A percentile compares a stretch with the other conserved stretches of the same genome.
Evolutionary conservation across 1,140 invertebrate species (phyloP).

Genomic region (Grapholita molesta): DNA sequence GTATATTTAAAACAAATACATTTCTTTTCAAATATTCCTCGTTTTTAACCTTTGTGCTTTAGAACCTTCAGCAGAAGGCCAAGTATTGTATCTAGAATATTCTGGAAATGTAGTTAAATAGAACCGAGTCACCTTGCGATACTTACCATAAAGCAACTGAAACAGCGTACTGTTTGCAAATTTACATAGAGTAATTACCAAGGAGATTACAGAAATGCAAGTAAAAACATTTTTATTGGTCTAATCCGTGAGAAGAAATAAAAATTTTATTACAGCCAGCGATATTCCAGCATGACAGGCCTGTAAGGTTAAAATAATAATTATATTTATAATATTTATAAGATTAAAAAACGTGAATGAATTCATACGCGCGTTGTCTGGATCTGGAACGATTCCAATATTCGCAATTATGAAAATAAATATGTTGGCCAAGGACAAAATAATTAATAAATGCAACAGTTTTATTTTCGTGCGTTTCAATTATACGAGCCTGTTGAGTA

Average conservation of each 20-base stretch:
- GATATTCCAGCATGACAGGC: neutral
- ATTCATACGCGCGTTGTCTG: neutral
- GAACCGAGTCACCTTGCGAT: too few relatives aligned
- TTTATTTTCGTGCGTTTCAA: neutral
- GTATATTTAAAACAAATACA: too few relatives aligned
- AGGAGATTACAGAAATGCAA: too few relatives aligned
- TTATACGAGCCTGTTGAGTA: neutral
- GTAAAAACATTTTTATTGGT: neutral
- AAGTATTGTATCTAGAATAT: too few relatives aligned
- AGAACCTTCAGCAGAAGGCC: too few relatives aligned
- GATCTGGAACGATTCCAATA: constrained; percentile 8
- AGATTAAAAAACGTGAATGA: neutral
- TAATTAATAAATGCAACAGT: neutral
- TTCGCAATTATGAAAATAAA: neutral
- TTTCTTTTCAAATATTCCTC: too few relatives aligned
- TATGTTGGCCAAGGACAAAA: neutral
- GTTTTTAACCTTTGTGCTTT: too few relatives aligned
- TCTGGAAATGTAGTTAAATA: too few relatives aligned
- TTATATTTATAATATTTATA: neutral
- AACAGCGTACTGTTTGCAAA: too few relatives aligned
- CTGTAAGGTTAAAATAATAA: neutral
- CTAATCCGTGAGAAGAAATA: neutral
- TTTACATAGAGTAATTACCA: too few relatives aligned
- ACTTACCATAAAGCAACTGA: too few relatives aligned
- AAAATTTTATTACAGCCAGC: neutral